These are phyloP conservation scores for Neoscelio sp. DNA, from an alignment of 2,888 invertebrate species.

Conservation along the genomic window DNA sequence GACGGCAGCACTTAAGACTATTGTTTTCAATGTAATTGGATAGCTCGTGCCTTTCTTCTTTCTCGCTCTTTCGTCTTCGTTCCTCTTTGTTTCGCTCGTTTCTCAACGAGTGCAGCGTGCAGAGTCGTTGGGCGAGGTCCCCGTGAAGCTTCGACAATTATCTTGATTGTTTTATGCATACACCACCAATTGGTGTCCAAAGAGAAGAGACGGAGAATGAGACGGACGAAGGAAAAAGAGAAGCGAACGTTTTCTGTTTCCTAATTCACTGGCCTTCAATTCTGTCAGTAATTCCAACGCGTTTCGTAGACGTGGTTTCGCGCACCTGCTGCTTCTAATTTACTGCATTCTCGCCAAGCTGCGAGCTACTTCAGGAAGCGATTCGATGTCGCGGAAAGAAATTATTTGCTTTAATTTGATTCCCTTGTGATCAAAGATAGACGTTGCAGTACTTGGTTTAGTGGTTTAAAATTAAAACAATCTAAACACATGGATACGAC, in stretches of 20 bases:
- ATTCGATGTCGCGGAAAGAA: neutral
- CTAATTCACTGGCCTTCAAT: conserved; percentile 65
- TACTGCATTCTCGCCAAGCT: conserved; percentile 62
- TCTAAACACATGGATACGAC: too few species aligned
- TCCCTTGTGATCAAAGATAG: conserved; percentile 19
- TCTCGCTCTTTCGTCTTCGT: conserved; percentile 43
- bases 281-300: conserved; percentile 65
- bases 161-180: conserved; percentile 83
- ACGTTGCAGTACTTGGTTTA: neutral
- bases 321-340: conserved; percentile 76
- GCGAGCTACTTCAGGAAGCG: conserved; percentile 25
- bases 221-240: neutral
- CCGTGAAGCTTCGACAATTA: conserved; percentile 82
- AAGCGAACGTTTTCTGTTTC: conserved; percentile 66
- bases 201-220: conserved; percentile 21
- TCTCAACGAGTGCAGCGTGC: conserved; percentile 65
- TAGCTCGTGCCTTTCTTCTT: conserved; percentile 75
- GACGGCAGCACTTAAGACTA: conserved; percentile 84
- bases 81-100: conserved; percentile 56
- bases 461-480: too few species aligned
- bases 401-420: conserved; percentile 21
- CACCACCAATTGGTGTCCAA: conserved; percentile 69
- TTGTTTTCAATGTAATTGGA: conserved; percentile 85
- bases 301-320: conserved; percentile 70
- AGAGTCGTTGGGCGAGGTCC: conserved; percentile 67